Base-by-base conservation (phyloP, 2,113 vertebrate species). In the Macrotis lagotis region DNA sequence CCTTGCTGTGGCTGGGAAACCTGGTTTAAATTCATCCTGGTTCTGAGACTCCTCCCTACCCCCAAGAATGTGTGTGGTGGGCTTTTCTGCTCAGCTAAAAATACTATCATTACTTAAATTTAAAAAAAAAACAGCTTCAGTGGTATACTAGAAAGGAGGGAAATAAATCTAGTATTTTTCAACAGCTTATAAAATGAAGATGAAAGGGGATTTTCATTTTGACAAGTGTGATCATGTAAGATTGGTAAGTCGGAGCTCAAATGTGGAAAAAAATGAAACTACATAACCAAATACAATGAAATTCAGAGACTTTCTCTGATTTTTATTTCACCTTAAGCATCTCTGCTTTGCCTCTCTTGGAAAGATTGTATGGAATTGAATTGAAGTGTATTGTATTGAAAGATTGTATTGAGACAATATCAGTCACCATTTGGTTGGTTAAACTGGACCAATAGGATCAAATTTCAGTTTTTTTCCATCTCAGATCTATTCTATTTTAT, bases 171-270 rank as follows among this genome's bases (percentile, higher is more conserved):
- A 11, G 89, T 91, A 50, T 31, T 48, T 94, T 96, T 96, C 88
- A 95, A 25, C 28, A 94, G 11, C 52, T 9, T 93, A 16, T 91
- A 94, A 89, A 90, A 25, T 97, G 47, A 53, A 94, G 92, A 96
- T 94, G 83, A 96, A 98, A 94, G 50, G 97, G 26, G 19, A 59
- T 83, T 52, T 92, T 96, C 91, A 93, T 93, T 96, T 49, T 96
- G 97, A 50, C 93, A 98, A 95, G 91, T 95, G 48, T 53, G 89
- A 37, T 92, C 50, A 1, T 89, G 90, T 96, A 96, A 44, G n/a
- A 83, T 44, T 83, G 96, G 50, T 97, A 96, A 96, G 47, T 88
- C 44, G 91, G 8, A 91, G 66, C 93, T 94, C 92, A 66, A 51
- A 8, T 51, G 10, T 90, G 92, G n/a, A n/a, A n/a, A 93, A 94